Evolutionary conservation across 92 coral and sea anemone genomes (phyloP).

Genomic region (Palythoa heliodiscus): DNA sequence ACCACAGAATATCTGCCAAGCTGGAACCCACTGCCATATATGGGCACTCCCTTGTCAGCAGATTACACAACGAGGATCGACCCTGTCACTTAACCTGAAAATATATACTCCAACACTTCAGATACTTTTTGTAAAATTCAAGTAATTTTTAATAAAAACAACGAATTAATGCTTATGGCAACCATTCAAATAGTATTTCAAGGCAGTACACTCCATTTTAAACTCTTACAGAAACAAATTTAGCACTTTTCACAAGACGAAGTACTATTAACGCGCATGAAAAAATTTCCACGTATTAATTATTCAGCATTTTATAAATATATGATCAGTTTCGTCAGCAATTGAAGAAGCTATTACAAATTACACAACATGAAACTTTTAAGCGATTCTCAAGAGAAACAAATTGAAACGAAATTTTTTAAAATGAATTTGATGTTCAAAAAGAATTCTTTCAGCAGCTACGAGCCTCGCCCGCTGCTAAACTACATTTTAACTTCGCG

Average conservation of each 20-base stretch:
- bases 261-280: neutral
- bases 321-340: conserved; percentile 9
- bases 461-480: conserved; percentile 27
- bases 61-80: conserved; percentile 31
- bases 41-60: conserved; percentile 17
- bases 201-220: neutral
- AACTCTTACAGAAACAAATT: neutral
- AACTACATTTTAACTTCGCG: conserved; percentile 59
- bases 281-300: neutral
- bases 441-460: conserved; percentile 28
- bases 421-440: neutral
- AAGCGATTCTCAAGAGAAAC: neutral
- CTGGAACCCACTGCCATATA: conserved; percentile 32
- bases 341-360: neutral
- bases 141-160: neutral
- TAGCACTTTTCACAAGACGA: neutral
- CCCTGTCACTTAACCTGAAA: conserved; percentile 44
- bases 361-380: neutral
- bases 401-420: neutral
- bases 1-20: conserved; percentile 38
- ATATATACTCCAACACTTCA: conserved; percentile 37
- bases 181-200: neutral
- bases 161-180: neutral
- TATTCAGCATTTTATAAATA: conserved; percentile 7
- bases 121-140: neutral